Percentiles rank a stretch among this genome's conserved stretches.
Evolutionary conservation across 2,797 vertebrate species (phyloP).

Genomic region (Masticophis lateralis): DNA sequence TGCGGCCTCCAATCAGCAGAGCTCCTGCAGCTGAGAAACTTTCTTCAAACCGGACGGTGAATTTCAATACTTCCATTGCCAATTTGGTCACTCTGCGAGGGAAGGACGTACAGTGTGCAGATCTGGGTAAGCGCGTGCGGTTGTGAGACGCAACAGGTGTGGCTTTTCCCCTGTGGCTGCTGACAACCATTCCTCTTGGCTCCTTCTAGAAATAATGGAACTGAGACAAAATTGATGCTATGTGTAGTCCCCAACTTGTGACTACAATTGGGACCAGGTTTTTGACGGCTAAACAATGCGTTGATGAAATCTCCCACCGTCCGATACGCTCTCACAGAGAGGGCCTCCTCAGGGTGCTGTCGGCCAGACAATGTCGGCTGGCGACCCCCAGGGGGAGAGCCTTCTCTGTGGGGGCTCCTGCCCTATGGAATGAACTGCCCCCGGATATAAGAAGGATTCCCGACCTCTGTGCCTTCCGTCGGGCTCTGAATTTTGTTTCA

Average conservation of each 20-base stretch:
- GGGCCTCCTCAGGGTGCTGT: too few species aligned
- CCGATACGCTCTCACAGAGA: too few species aligned
- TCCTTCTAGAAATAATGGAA: neutral
- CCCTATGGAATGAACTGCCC: too few species aligned
- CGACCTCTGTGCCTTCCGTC: too few species aligned
- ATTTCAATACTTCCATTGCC: slow-evolving; percentile 88
- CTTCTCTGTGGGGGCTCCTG: too few species aligned
- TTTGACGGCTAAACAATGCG: neutral
- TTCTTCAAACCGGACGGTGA: slow-evolving; percentile 50
- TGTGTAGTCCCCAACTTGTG: too few species aligned
- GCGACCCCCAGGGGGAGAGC: too few species aligned
- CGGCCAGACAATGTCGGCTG: too few species aligned
- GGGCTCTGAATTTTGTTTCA: too few species aligned
- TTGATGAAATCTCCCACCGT: neutral
- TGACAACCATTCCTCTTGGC: neutral
- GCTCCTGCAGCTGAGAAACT: slow-evolving; percentile 51
- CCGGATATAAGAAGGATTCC: too few species aligned
- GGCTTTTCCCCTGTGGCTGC: neutral
- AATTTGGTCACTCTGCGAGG: slow-evolving; percentile 91
- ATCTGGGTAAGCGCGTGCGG: slow-evolving; percentile 73
- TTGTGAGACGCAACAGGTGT: neutral
- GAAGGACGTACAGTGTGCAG: slow-evolving; percentile 79
- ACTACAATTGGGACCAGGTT: neutral
- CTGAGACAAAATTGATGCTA: neutral
- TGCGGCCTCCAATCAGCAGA: slow-evolving; percentile 66